Evolutionary conservation across 2,797 vertebrate genomes (phyloP).

Genomic region (Halcyon chelicuti): DNA sequence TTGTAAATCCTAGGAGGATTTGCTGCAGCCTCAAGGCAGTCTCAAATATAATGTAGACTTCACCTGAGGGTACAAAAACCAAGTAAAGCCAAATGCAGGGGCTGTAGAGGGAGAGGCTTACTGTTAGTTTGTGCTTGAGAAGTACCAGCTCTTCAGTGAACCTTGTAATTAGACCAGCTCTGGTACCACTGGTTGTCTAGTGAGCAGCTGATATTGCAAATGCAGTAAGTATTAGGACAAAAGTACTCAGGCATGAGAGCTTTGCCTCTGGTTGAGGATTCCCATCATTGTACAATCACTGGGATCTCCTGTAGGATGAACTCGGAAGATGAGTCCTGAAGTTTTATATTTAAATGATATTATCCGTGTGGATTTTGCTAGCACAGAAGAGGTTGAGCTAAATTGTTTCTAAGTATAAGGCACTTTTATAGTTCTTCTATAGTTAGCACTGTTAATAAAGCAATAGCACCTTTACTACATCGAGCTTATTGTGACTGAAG

Average conservation of each 20-base stretch:
- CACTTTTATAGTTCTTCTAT: background rate
- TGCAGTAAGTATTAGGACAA: background rate
- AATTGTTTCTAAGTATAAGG: constrained; percentile 42
- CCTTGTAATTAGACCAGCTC: background rate
- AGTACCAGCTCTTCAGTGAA: background rate
- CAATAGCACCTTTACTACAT: background rate
- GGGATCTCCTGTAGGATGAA: background rate
- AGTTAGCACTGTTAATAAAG: constrained; percentile 26
- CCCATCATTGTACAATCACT: background rate
- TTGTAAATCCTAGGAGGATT: background rate
- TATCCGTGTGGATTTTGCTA: background rate
- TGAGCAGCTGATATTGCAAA: background rate
- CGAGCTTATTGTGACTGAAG: background rate
- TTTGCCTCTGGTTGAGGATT: background rate
- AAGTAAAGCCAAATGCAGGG: background rate
- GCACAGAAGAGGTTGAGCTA: background rate
- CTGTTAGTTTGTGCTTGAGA: background rate
- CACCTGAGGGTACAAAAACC: background rate
- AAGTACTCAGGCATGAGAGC: background rate
- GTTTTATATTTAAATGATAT: background rate
- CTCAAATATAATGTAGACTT: background rate
- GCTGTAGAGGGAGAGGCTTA: background rate
- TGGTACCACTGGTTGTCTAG: background rate
- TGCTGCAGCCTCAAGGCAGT: background rate
- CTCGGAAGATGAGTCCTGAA: background rate